Percentiles rank a stretch among this genome's conserved stretches.
Evolutionary conservation across 2,888 invertebrate genomes (phyloP).

Genomic region (Lepidochrysops patricia): DNA sequence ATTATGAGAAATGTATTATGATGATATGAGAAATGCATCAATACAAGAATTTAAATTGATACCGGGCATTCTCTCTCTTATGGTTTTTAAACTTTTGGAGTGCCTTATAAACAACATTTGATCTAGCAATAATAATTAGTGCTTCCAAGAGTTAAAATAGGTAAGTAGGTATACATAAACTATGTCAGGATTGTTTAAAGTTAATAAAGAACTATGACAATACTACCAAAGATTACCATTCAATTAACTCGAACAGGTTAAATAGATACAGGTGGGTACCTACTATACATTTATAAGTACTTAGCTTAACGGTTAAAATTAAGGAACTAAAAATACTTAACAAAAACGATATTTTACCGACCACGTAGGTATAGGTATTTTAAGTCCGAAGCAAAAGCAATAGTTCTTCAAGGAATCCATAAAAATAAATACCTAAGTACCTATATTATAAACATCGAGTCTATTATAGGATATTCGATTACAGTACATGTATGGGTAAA

Average conservation of each 20-base stretch:
- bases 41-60: neutral
- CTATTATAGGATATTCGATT: no score
- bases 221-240: no score
- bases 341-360: neutral
- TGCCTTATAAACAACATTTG: neutral
- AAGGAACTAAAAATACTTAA: neutral
- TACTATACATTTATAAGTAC: no score
- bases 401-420: conserved; percentile 5
- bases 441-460: neutral
- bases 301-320: no score
- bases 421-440: conserved; percentile 7
- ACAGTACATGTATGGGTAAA: no score
- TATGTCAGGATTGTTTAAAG: no score
- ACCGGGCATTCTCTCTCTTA: neutral
- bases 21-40: no score
- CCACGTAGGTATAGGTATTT: neutral
- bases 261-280: no score
- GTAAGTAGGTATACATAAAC: no score
- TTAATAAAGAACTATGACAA: no score
- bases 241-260: no score
- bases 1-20: conserved; percentile 11
- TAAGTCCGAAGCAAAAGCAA: neutral
- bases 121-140: neutral
- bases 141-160: neutral
- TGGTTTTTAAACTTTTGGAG: neutral